Percentiles rank a stretch among this genome's conserved stretches.
These are phyloP conservation scores for Anthophora plumipes DNA, from an alignment of 2,888 invertebrate genomes.

Conservation along the genomic window DNA sequence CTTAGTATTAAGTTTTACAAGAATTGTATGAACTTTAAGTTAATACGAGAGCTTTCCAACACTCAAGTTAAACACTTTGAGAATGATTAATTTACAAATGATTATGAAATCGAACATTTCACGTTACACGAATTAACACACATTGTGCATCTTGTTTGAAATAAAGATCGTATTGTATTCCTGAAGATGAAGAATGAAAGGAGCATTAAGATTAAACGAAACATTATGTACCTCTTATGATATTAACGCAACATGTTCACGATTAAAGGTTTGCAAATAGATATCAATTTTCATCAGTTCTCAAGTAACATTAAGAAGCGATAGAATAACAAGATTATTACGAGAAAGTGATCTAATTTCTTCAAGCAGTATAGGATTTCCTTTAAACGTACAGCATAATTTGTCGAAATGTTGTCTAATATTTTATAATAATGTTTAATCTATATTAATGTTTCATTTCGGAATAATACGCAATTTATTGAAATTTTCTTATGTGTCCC, in stretches of 20 bases:
- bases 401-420: too few relatives aligned
- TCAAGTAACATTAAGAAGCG: neutral
- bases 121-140: too few relatives aligned
- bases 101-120: too few relatives aligned
- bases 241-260: neutral
- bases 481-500: too few relatives aligned
- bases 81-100: neutral
- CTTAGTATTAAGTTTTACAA: too few relatives aligned
- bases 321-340: neutral
- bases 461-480: too few relatives aligned
- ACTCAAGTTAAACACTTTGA: neutral
- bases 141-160: neutral
- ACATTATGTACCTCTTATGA: neutral
- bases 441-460: too few relatives aligned
- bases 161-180: neutral
- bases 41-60: too few relatives aligned
- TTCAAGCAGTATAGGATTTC: neutral
- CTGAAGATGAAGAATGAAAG: neutral
- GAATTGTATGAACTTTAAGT: too few relatives aligned
- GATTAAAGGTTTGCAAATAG: neutral
- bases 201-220: too few relatives aligned
- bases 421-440: too few relatives aligned
- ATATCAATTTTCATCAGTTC: slow-evolving; percentile 4
- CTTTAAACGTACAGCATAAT: neutral
- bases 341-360: neutral